Percentiles rank a stretch among this genome's conserved stretches.
These are phyloP conservation scores for Mystacides longicornis DNA, from an alignment of 2,888 invertebrate species.

Conservation along the genomic window DNA sequence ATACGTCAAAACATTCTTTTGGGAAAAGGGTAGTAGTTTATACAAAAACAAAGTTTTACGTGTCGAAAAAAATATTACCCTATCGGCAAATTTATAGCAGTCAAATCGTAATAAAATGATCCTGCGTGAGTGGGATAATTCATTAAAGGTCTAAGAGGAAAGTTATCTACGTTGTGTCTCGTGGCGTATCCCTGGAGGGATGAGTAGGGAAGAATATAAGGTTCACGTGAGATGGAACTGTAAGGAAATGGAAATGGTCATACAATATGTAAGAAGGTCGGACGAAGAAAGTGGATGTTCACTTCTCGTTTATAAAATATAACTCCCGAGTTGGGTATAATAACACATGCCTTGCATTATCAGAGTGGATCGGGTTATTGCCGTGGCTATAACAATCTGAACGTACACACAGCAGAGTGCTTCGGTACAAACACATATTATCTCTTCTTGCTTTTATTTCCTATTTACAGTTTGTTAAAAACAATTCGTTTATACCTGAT, in stretches of 20 bases:
- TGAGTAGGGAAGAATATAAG: neutral
- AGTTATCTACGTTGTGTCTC: neutral
- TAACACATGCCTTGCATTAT: neutral
- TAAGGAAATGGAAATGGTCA: neutral
- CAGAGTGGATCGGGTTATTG: no score
- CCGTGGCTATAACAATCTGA: no score
- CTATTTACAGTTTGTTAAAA: no score
- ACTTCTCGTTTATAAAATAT: slow-evolving; percentile 1
- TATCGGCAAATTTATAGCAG: neutral
- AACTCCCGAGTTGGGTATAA: neutral
- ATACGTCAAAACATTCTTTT: no score
- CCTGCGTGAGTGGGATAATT: neutral
- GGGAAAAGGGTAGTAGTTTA: no score
- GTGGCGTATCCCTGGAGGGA: neutral
- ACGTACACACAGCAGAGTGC: no score
- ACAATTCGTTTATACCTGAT: no score
- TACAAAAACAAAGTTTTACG: no score
- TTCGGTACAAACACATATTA: no score
- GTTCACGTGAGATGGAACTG: neutral
- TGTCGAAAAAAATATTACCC: neutral
- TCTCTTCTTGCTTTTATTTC: no score
- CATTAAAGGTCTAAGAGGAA: neutral
- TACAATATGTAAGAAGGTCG: neutral
- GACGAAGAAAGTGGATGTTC: neutral
- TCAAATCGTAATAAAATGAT: neutral